phyloP scores from a whole-genome alignment of 2,113 vertebrate species.

The Albula goreensis region DNA sequence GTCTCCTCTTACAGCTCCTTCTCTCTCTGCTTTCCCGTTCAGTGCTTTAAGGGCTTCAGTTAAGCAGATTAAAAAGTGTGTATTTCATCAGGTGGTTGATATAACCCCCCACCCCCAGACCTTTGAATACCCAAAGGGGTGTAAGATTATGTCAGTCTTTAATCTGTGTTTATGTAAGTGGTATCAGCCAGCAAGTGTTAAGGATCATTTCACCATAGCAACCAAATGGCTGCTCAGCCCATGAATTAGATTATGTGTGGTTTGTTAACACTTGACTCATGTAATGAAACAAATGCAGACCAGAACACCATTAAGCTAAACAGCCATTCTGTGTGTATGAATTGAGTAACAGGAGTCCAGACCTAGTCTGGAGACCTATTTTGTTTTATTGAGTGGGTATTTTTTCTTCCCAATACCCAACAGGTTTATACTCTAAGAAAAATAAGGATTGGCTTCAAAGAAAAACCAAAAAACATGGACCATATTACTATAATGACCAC shows the following conservation, averaged over 20 bases:
- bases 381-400: background rate
- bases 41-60: background rate
- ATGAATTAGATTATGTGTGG: background rate
- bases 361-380: background rate
- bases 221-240: background rate
- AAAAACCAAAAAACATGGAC: constrained; percentile 6
- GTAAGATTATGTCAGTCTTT: background rate
- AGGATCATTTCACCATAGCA: background rate
- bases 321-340: background rate
- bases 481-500: constrained; percentile 25
- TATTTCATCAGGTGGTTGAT: no score
- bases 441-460: background rate
- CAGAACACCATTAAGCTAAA: background rate
- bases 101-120: background rate
- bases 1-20: background rate
- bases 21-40: background rate
- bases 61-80: background rate
- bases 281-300: background rate
- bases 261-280: background rate
- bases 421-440: background rate
- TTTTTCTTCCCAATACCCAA: background rate
- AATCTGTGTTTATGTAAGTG: background rate
- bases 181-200: background rate
- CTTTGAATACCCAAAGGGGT: background rate
- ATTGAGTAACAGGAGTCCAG: background rate